Evolutionary conservation across 2,888 invertebrate species (phyloP).

Genomic region (Timandra comae): DNA sequence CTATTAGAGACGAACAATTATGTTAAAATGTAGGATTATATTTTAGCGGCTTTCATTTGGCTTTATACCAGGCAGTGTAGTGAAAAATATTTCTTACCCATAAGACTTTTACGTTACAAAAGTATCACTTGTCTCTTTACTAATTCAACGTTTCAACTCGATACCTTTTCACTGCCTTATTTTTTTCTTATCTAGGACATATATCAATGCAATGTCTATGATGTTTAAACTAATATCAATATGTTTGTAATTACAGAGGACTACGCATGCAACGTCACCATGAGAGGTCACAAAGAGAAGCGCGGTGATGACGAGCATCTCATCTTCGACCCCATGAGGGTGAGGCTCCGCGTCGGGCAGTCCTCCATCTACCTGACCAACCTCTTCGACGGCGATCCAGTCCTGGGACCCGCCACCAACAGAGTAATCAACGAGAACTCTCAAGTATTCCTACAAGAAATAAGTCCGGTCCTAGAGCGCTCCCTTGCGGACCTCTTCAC

Average conservation of each 20-base stretch:
- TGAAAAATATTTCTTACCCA: no score
- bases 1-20: no score
- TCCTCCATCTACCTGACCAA: conserved; percentile 79
- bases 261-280: conserved; percentile 79
- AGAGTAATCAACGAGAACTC: conserved; percentile 82
- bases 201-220: background rate
- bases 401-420: conserved; percentile 81
- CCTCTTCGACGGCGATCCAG: conserved; percentile 80
- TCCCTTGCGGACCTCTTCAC: conserved; percentile 81
- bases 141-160: no score
- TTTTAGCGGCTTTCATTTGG: no score
- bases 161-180: no score
- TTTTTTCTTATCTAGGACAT: no score
- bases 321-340: conserved; percentile 79
- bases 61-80: no score
- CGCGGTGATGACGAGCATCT: conserved; percentile 77
- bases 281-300: conserved; percentile 78
- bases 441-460: conserved; percentile 80
- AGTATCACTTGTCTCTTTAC: no score
- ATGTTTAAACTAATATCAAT: background rate
- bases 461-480: conserved; percentile 80
- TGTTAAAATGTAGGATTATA: no score
- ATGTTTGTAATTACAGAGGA: conserved; percentile 66
- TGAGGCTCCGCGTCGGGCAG: conserved; percentile 77
- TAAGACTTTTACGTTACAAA: no score